Evolutionary conservation across 2,888 invertebrate genomes (phyloP).

Genomic region (Pyrocoelia pectoralis): DNA sequence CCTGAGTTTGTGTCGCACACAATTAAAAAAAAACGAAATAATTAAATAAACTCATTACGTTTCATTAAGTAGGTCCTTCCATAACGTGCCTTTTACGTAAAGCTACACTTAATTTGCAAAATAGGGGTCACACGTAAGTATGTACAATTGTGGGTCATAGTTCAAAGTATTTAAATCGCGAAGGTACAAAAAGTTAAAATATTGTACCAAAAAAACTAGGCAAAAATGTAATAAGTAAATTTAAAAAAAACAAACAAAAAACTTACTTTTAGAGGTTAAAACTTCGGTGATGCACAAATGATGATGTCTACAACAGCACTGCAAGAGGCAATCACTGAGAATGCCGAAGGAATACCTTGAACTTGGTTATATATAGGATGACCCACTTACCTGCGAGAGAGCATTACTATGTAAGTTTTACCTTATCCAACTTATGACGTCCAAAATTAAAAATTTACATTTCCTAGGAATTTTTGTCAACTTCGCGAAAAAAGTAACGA

Average conservation of each 20-base stretch:
- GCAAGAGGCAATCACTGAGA: conserved; percentile 53
- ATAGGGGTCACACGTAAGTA: conserved; percentile 45
- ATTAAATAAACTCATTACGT: background rate
- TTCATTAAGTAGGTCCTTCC: no score
- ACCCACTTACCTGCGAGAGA: conserved; percentile 69
- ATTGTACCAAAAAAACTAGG: background rate
- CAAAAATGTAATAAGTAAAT: background rate
- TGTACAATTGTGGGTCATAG: conserved; percentile 42
- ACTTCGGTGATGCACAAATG: conserved; percentile 19
- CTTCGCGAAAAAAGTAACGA: no score
- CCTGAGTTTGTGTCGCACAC: conserved; percentile 4
- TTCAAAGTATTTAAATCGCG: no score
- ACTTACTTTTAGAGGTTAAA: conserved; percentile 17
- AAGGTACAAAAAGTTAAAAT: no score
- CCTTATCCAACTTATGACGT: conserved; percentile 17
- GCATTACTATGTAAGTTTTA: conserved; percentile 36
- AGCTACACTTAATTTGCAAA: conserved; percentile 21
- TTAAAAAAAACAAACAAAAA: background rate
- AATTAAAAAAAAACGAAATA: background rate
- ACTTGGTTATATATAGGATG: conserved; percentile 84
- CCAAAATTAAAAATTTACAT: conserved; percentile 17
- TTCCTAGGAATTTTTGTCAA: conserved; percentile 5
- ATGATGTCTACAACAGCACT: conserved; percentile 35
- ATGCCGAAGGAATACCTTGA: conserved; percentile 74
- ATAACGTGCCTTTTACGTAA: no score